Percentiles rank a stretch among this genome's conserved stretches.
Evolutionary conservation across 2,113 vertebrate species (phyloP).

Genomic region (Grantiella picta): DNA sequence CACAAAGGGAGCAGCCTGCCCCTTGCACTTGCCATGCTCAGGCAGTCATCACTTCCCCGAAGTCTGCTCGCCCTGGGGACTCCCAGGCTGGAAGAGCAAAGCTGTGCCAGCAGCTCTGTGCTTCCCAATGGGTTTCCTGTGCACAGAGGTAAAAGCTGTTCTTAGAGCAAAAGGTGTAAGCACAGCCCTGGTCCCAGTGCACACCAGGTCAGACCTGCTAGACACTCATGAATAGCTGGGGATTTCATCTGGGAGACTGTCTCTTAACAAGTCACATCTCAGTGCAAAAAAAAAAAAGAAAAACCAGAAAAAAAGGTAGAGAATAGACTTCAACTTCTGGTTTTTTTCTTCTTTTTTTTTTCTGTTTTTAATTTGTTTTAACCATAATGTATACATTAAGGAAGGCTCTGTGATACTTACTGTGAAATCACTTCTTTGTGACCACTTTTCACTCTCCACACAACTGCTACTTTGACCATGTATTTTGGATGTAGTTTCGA

Average conservation of each 20-base stretch:
- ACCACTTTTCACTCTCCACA: background rate
- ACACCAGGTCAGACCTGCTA: background rate
- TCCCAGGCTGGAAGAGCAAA: background rate
- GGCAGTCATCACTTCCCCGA: background rate
- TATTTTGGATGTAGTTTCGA: background rate
- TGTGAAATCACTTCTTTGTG: background rate
- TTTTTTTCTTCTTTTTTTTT: too few relatives aligned
- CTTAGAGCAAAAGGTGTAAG: background rate
- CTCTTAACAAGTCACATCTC: background rate
- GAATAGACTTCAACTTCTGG: background rate
- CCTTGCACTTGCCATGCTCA: background rate
- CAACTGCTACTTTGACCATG: background rate
- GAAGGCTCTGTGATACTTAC: background rate
- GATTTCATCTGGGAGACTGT: background rate
- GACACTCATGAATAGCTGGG: background rate
- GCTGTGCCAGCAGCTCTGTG: background rate
- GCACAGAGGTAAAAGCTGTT: background rate
- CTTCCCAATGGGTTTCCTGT: background rate
- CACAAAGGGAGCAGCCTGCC: background rate
- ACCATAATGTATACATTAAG: background rate
- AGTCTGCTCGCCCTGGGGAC: background rate
- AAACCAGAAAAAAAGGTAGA: background rate
- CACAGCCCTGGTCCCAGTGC: background rate
- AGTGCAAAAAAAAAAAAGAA: too few relatives aligned
- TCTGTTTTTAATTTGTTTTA: too few relatives aligned